Base-by-base conservation (phyloP, 2,888 invertebrate species). In the Drosophila paranaensis region DNA sequence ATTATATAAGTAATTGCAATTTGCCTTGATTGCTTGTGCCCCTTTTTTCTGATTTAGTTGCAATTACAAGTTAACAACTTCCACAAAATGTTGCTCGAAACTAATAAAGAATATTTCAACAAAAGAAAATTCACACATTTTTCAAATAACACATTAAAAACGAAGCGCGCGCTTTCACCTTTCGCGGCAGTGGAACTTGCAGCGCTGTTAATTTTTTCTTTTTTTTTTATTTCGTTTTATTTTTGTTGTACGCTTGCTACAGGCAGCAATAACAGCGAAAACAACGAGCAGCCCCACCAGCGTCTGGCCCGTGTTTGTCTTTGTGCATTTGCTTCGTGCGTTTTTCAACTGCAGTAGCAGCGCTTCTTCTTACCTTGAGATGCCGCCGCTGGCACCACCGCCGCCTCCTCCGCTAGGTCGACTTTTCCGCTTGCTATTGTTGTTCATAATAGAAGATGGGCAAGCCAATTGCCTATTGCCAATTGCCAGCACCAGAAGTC, bases 401-500 rank as follows among this genome's bases (percentile, higher is more conserved):
- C 89, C 84, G 51, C 82, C 78, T 64, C 80, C 78, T 51, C 82
- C 91, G 68, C 95, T 96, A 92, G 96, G 95, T 93, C 97, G 96
- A 94, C 95, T 96, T 95, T 97, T 97, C 94, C 96, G 95, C 94
- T 96, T 96, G 93, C 95, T 96, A 93, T 96, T 97, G 82, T 91
- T 91, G 77, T 91, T 91, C 91, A 89, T 89, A 82, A 79, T 82
- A 79, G 77, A 76, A 72, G 68, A 73, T 79, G 70, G 80, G 81
- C 79, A 74, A 62, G 67, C 58, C 81, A 80, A 78, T 76, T 76
- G 75, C 82, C 81, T 72, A 78, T 71, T 71, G 71, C 79, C 79
- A 81, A 76, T 80, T 76, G 77, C 79, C 82, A 85, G 83, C 70
- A 88, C 74, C 74, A 81, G 61, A 62, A 80, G 71, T 74, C 77